These are phyloP conservation scores for Tenrec ecaudatus DNA, from an alignment of 2,113 vertebrate species.

Conservation along the genomic window DNA sequence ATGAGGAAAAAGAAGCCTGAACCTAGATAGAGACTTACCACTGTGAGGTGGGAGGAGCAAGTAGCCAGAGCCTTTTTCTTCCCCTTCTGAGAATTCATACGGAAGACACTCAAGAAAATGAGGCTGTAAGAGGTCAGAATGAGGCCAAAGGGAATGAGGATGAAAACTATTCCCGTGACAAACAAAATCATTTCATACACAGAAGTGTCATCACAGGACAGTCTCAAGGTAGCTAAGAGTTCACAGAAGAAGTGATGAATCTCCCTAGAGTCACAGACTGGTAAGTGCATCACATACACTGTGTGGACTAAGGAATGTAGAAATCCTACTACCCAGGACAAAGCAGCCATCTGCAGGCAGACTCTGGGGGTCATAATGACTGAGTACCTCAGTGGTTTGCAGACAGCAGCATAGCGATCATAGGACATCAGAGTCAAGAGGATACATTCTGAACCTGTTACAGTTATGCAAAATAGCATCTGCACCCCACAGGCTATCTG, in stretches of 20 bases:
- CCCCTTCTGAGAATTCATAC: background rate
- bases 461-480: background rate
- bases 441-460: background rate
- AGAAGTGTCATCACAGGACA: background rate
- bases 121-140: background rate
- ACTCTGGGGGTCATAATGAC: background rate
- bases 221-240: background rate
- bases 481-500: background rate
- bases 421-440: background rate
- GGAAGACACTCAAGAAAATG: background rate
- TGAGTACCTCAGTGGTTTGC: background rate
- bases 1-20: background rate
- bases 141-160: background rate
- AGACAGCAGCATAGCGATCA: background rate
- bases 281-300: background rate
- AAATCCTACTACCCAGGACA: background rate
- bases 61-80: background rate
- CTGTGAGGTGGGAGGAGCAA: background rate
- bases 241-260: background rate
- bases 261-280: background rate
- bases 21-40: background rate
- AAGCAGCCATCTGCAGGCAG: background rate
- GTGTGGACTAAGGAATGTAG: background rate
- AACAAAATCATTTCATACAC: background rate
- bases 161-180: background rate